These are phyloP conservation scores for Melanotaenia boesemani DNA, from an alignment of 2,797 vertebrate genomes.

Conservation along the genomic window DNA sequence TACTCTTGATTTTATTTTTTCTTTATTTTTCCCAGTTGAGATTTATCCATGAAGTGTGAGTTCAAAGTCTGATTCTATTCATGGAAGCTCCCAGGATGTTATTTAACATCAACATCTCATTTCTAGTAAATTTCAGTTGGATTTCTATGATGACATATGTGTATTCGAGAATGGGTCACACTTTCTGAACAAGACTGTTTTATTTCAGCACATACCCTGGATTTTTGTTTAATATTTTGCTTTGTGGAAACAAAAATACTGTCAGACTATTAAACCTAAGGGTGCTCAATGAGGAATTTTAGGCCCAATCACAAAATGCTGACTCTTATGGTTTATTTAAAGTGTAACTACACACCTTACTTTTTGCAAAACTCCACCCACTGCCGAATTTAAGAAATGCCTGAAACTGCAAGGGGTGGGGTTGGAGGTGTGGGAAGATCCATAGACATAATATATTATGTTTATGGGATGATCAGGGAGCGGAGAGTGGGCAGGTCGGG, in stretches of 20 bases:
- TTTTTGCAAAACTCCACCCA: too few relatives aligned
- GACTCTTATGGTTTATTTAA: too few relatives aligned
- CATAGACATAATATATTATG: too few relatives aligned
- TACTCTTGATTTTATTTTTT: constrained; percentile 39
- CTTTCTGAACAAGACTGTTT: constrained; percentile 7
- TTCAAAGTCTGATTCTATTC: constrained; percentile 44
- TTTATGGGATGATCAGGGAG: too few relatives aligned
- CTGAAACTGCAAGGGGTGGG: too few relatives aligned
- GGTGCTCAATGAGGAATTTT: not conserved
- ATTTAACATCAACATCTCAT: constrained; percentile 26
- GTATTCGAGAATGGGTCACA: constrained; percentile 14
- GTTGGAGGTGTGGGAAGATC: too few relatives aligned
- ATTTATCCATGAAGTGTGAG: constrained; percentile 33
- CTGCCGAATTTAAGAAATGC: too few relatives aligned
- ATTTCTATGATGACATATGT: constrained; percentile 30
- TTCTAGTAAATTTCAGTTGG: constrained; percentile 26
- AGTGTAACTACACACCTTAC: too few relatives aligned
- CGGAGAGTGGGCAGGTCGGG: too few relatives aligned
- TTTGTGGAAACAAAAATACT: constrained; percentile 11
- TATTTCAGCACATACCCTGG: not conserved
- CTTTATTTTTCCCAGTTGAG: constrained; percentile 45
- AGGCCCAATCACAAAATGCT: not conserved
- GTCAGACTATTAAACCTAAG: not conserved
- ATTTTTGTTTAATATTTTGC: constrained; percentile 7
- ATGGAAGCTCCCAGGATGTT: constrained; percentile 17